Evolutionary conservation across 23 tunicate species (phyloP).

Genomic region (Oikopleura dioica): DNA sequence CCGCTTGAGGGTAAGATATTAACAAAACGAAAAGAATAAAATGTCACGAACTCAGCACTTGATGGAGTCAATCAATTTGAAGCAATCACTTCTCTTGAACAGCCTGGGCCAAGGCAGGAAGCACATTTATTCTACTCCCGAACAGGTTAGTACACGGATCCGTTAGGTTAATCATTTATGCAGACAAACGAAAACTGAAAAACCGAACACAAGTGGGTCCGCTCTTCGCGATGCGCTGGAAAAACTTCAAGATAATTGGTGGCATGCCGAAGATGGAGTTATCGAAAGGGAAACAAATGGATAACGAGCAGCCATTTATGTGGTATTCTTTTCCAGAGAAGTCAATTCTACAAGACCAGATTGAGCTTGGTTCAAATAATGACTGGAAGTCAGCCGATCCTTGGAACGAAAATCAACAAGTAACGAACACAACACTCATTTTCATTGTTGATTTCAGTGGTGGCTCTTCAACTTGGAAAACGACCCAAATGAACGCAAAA

Average conservation of each 20-base stretch:
- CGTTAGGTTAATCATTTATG: neutral
- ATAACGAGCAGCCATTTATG: neutral
- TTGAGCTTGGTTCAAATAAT: neutral
- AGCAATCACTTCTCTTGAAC: neutral
- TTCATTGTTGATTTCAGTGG: too few species aligned
- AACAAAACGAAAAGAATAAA: neutral
- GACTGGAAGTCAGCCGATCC: constrained; percentile 6
- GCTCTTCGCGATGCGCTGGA: neutral
- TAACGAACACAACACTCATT: too few species aligned
- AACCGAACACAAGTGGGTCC: neutral
- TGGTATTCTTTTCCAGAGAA: too few species aligned
- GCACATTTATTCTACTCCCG: neutral
- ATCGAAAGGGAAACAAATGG: neutral
- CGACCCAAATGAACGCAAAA: neutral
- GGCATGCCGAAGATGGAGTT: neutral
- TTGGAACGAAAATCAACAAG: neutral
- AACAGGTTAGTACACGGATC: neutral
- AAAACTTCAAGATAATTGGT: neutral
- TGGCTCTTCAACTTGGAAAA: constrained; percentile 3
- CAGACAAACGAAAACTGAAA: neutral
- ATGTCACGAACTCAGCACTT: neutral
- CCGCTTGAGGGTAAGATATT: neutral
- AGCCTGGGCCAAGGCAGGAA: too few species aligned
- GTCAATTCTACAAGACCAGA: too few species aligned
- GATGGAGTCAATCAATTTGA: constrained; percentile 1